These are phyloP conservation scores for Lutraria lutraria DNA, from an alignment of 2,888 invertebrate genomes.

Conservation along the genomic window DNA sequence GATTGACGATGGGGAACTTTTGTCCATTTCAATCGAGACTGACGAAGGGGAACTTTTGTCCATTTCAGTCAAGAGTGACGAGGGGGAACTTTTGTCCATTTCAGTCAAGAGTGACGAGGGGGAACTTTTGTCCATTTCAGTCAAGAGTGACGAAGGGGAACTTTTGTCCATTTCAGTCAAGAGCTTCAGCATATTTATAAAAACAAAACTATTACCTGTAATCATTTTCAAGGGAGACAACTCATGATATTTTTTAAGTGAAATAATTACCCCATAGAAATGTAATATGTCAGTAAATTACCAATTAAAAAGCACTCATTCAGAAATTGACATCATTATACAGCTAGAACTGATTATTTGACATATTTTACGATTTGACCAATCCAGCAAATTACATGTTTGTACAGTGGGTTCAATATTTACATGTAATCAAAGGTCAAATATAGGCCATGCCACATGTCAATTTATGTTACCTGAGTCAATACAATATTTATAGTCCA, in stretches of 20 bases:
- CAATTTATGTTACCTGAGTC: neutral
- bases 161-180: too few species aligned
- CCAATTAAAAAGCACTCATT: neutral
- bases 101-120: too few species aligned
- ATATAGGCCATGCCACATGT: neutral
- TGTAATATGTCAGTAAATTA: neutral
- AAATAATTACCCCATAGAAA: neutral
- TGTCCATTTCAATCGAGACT: too few species aligned
- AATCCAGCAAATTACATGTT: conserved; percentile 8
- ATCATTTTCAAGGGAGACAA: conserved; percentile 1
- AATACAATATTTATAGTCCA: too few species aligned
- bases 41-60: too few species aligned
- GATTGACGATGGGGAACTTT: too few species aligned
- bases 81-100: too few species aligned
- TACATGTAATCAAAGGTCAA: neutral
- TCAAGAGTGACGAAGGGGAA: too few species aligned
- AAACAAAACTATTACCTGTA: too few species aligned
- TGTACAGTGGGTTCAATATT: neutral
- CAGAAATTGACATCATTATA: neutral
- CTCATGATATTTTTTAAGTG: neutral
- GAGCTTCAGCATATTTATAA: too few species aligned
- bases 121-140: too few species aligned
- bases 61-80: too few species aligned
- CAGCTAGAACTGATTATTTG: neutral
- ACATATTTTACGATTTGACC: neutral